These are phyloP conservation scores for Leucoraja erinaceus DNA, from an alignment of 2,113 vertebrate species.

Conservation along the genomic window DNA sequence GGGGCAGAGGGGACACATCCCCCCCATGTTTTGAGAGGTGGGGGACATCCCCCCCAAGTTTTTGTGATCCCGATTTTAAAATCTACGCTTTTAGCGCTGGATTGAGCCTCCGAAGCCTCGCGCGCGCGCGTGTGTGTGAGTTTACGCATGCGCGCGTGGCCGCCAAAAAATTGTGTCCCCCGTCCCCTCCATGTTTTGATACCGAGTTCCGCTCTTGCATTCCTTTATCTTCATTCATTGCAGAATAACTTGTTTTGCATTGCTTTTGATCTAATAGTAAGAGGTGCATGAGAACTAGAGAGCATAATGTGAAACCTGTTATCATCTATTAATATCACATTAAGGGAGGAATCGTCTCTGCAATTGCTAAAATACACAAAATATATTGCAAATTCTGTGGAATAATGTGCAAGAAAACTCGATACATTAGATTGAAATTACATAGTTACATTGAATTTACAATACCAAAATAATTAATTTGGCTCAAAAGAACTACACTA, in stretches of 20 bases:
- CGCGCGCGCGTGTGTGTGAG: too few species aligned
- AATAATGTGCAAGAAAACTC: background rate
- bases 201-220: too few species aligned
- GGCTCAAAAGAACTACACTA: background rate
- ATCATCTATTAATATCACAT: conserved; percentile 6
- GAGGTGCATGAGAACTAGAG: too few species aligned
- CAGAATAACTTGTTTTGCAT: background rate
- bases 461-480: background rate
- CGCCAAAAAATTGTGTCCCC: too few species aligned
- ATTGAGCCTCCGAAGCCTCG: too few species aligned
- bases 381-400: background rate
- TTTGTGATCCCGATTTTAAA: too few species aligned
- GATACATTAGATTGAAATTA: background rate
- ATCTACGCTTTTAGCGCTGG: too few species aligned
- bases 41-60: too few species aligned
- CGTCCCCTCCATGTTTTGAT: too few species aligned
- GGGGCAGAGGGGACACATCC: too few species aligned
- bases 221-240: background rate
- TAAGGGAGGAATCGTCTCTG: background rate
- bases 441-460: background rate
- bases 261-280: background rate
- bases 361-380: background rate
- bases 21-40: too few species aligned
- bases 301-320: background rate
- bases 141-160: too few species aligned